Base-by-base conservation (phyloP, 2,797 vertebrate genomes). In the Tachyglossus aculeatus region DNA sequence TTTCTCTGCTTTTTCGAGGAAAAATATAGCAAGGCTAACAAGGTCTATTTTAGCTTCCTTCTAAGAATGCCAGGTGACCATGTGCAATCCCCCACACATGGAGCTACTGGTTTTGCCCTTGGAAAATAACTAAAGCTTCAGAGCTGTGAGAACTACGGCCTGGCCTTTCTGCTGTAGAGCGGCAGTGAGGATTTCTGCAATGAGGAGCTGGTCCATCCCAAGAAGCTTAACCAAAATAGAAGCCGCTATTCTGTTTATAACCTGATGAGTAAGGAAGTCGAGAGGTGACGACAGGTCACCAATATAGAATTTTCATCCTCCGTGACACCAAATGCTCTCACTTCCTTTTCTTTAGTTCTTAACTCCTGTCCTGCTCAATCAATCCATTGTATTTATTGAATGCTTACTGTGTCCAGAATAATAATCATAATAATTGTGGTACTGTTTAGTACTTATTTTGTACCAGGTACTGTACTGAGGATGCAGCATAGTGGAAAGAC, bases 161-260 rank as follows among this genome's bases (percentile, higher is more conserved):
- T 80, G 68, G 41, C 39, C 40, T 31, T 47, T 54, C 62, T 38
- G 38, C 39, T 59, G 61, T 64, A 38, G 47, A 59, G 27, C 27
- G 33, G 32, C n/a, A 10, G 37, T 47, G 59, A 37, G 24, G 31
- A 50, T 9, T 25, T 39, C 57, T 21, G 6, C 47, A 56, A 72
- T 55, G 7, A 24, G 70, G 73, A 55, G 63, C 53, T 22, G n/a
- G 3, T 74, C 59, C 71, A 29, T 14, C 48, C 21, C 62, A 40
- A n/a, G 19, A 63, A 74, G n/a, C 45, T 59, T 63, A 57, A 41
- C 19, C 71, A 63, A 72, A 73, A 83, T 34, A 56, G 52, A 53
- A 16, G 67, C 48, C 38, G 54, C 29, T 44, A 32, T 43, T 82
- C 38, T 73, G 79, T 81, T 83, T 84, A 68, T 60, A 83, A 11